Percentiles rank a stretch among this genome's conserved stretches.
phyloP scores from a whole-genome alignment of 92 coral and sea anemone species.

The Phenganax subtilis region DNA sequence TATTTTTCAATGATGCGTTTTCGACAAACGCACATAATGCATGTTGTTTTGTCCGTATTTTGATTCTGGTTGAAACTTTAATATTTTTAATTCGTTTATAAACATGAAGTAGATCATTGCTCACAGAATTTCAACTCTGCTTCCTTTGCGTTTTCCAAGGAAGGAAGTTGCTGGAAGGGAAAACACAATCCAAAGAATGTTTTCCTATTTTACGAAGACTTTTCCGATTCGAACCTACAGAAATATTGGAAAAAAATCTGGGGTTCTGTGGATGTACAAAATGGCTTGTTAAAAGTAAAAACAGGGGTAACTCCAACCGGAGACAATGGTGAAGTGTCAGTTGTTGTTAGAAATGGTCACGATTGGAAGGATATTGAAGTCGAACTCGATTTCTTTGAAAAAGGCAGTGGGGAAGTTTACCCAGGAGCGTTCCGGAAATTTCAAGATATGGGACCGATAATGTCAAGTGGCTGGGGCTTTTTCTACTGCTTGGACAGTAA shows the following conservation, averaged over 20 bases:
- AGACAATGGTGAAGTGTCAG: conserved; percentile 8
- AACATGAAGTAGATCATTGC: no score
- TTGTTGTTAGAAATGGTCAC: conserved; percentile 47
- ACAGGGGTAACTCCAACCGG: conserved; percentile 54
- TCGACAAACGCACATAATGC: no score
- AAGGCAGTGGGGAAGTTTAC: conserved; percentile 23
- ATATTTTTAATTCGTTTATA: no score
- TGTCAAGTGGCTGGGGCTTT: conserved; percentile 84
- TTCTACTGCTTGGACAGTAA: conserved; percentile 49
- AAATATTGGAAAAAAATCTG: conserved; percentile 34
- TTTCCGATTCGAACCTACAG: conserved; percentile 41
- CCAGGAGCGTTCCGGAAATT: conserved; percentile 70
- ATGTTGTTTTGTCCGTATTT: no score
- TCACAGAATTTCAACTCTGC: not conserved
- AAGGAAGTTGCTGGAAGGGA: conserved; percentile 50
- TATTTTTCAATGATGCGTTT: no score
- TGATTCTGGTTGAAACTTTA: no score
- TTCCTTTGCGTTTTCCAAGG: not conserved
- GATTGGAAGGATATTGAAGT: conserved; percentile 68
- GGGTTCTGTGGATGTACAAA: conserved; percentile 50
- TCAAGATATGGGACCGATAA: conserved; percentile 35
- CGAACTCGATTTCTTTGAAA: conserved; percentile 69
- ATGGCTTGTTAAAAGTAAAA: conserved; percentile 50
- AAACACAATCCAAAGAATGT: conserved; percentile 52
- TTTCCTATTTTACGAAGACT: conserved; percentile 58